Evolutionary conservation across 2,797 vertebrate species (phyloP).

Genomic region (Pangasius sanitwongsei): DNA sequence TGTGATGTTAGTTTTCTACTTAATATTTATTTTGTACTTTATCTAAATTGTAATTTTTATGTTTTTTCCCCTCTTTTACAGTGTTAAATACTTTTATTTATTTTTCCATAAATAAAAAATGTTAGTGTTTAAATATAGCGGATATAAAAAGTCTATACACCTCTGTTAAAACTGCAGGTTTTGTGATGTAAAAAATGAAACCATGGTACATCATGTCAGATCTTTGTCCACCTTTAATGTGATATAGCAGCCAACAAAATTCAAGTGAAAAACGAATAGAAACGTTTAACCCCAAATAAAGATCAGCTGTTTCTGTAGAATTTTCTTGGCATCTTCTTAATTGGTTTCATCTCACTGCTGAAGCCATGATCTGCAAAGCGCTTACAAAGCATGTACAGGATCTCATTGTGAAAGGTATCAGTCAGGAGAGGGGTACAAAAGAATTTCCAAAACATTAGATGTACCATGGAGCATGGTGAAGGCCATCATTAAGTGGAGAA

Average conservation of each 20-base stretch:
- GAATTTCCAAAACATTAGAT: not conserved
- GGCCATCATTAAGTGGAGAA: not conserved
- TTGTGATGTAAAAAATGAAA: not conserved
- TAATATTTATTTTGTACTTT: not conserved
- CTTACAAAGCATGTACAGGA: not conserved
- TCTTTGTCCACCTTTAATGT: not conserved
- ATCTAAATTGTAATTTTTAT: not conserved
- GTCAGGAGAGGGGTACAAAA: not conserved
- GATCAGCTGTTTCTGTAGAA: not conserved
- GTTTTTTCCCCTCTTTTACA: not conserved
- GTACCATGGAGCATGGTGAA: not conserved
- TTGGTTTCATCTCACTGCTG: not conserved
- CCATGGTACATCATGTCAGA: not conserved
- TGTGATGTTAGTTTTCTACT: not conserved
- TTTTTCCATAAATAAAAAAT: not conserved
- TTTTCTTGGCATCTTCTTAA: not conserved
- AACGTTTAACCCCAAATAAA: not conserved
- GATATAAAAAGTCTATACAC: not conserved
- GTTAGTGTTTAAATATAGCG: too few relatives aligned
- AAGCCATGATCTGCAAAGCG: not conserved
- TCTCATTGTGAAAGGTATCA: not conserved
- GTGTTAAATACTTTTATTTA: too few relatives aligned
- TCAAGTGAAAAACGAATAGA: not conserved
- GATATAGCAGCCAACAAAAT: not conserved
- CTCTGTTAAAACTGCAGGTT: not conserved